Evolutionary conservation across 2,888 invertebrate genomes (phyloP).

Genomic region (Caenorhabditis sp.): DNA sequence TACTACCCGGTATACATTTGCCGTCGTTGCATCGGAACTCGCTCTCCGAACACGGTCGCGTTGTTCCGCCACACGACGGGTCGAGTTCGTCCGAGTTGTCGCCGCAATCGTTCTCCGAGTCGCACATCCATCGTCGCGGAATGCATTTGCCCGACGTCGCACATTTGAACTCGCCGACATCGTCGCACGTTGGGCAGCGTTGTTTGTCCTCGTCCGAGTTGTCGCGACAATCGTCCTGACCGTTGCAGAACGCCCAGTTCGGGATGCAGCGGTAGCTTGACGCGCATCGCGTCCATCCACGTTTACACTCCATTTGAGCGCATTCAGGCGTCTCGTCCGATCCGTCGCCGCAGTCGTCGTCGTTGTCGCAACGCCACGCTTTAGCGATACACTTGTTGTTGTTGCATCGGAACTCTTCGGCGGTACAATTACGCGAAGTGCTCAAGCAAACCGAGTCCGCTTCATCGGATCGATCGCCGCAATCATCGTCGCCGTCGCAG

Average conservation of each 20-base stretch:
- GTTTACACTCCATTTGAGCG: slow-evolving; percentile 89
- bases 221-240: slow-evolving; percentile 87
- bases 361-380: slow-evolving; percentile 77
- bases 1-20: slow-evolving; percentile 91
- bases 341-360: slow-evolving; percentile 95
- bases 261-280: slow-evolving; percentile 82
- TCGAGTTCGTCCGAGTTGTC: slow-evolving; percentile 82
- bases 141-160: slow-evolving; percentile 74
- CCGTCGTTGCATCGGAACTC: slow-evolving; percentile 75
- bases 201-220: slow-evolving; percentile 83
- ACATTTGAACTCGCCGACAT: slow-evolving; percentile 90
- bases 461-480: slow-evolving; percentile 90
- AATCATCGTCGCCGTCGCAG: slow-evolving; percentile 82
- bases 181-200: slow-evolving; percentile 80
- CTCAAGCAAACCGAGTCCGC: slow-evolving; percentile 78
- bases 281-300: slow-evolving; percentile 78
- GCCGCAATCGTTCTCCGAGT: slow-evolving; percentile 86
- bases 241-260: slow-evolving; percentile 96
- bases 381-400: slow-evolving; percentile 92
- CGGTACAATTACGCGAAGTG: slow-evolving; percentile 80
- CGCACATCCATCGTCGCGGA: slow-evolving; percentile 78
- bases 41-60: slow-evolving; percentile 74
- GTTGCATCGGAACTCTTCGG: slow-evolving; percentile 89
- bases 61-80: slow-evolving; percentile 76
- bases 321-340: slow-evolving; percentile 94